phyloP scores from a whole-genome alignment of 2,888 invertebrate species.

The Pimpla rufipes region DNA sequence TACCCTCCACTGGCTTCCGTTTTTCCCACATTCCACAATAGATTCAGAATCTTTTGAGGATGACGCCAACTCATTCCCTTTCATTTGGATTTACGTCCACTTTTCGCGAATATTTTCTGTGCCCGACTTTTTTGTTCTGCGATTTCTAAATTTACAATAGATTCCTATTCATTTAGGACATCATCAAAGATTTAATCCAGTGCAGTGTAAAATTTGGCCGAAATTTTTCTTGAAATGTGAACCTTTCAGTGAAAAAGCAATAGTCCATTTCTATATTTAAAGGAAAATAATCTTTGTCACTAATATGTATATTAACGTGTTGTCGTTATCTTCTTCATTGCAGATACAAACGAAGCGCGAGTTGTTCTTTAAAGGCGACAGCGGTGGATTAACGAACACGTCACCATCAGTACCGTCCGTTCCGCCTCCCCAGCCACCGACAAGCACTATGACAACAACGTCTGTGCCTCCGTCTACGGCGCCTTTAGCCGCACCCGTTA shows the following conservation, averaged over 20 bases:
- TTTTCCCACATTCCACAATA: slow-evolving; percentile 5
- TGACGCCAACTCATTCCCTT: slow-evolving; percentile 5
- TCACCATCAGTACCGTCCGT: slow-evolving; percentile 87
- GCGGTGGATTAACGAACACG: slow-evolving; percentile 77
- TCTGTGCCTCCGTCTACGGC: slow-evolving; percentile 86
- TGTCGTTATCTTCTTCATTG: slow-evolving; percentile 53
- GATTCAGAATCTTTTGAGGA: slow-evolving; percentile 26
- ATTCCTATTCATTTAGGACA: neutral
- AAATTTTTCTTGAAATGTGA: neutral
- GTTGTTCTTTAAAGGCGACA: slow-evolving; percentile 91
- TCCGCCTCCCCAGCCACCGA: slow-evolving; percentile 82
- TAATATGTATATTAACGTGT: neutral
- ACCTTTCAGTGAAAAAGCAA: neutral
- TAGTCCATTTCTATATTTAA: no score
- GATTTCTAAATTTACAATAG: neutral
- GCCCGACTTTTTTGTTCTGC: neutral
- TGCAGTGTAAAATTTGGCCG: slow-evolving; percentile 1
- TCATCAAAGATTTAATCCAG: neutral
- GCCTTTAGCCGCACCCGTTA: slow-evolving; percentile 84
- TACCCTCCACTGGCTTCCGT: neutral
- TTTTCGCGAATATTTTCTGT: neutral
- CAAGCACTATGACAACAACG: slow-evolving; percentile 78
- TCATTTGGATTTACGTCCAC: neutral
- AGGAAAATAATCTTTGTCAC: neutral
- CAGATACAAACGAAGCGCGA: slow-evolving; percentile 95